Base-by-base conservation (phyloP, 2,797 vertebrate species). In the Tiaroga cobitis region DNA sequence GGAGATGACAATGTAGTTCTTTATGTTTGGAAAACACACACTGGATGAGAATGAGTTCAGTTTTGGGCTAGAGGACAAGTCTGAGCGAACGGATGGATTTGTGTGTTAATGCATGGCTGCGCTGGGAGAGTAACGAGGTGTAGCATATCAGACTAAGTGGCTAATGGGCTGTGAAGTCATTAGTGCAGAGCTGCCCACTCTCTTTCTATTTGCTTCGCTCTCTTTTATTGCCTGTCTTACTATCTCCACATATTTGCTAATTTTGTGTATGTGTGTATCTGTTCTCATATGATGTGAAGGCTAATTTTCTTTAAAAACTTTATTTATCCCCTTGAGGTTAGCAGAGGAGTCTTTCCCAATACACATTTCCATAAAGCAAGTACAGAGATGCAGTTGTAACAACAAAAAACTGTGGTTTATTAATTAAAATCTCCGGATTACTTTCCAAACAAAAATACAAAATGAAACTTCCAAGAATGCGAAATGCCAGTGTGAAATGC, bases 101-200 rank as follows among this genome's bases (percentile, higher is more conserved):
- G 63, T 83, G 86, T 54, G 73, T 85, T 88, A 89, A 90, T 86
- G 89, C 89, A 86, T 41, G 80, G 81, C 84, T 88, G 89, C 80
- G 37, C 86, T 78, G 83, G 68, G 77, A 81, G 86, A 82, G 67
- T 89, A 90, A 90, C 89, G 89, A 89, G 89, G 88, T 90, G 85
- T 88, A 89, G 80, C 86, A 41, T 87, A 88, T 87, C 85, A 90
- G 86, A 74, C 88, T 90, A 88, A 88, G 89, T 85, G 85, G 73
- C 88, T 90, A 90, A 90, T 90, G 89, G 88, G 85, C 85, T 89
- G 89, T 85, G 80, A 90, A 90, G 86, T 89, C 89, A 87, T 90
- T 90, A 89, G 82, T 80, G 80, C 82, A 56, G 29, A 74, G 82
- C 80, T 63, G 76, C 79, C 82, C 80, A 86, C 72, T 18, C 74